Evolutionary conservation across 1,140 invertebrate genomes (phyloP).

Genomic region (Anastrepha ludens): DNA sequence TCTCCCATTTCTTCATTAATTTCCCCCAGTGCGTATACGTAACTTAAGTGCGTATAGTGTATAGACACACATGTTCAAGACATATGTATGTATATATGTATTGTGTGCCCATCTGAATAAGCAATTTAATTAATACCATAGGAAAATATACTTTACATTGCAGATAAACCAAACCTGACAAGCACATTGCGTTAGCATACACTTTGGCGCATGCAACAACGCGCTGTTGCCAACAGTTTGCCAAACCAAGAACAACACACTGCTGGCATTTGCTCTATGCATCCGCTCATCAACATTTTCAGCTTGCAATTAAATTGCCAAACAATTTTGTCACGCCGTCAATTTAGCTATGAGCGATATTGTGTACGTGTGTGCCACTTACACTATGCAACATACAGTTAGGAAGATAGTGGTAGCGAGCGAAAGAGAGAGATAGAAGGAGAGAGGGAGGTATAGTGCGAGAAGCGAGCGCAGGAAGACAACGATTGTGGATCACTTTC

Average conservation of each 20-base stretch:
- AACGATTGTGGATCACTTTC: not conserved
- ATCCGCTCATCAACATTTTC: not conserved
- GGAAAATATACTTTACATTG: not conserved
- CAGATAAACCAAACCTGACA: slow-evolving; percentile 4
- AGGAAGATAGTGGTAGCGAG: not conserved
- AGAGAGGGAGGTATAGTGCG: not conserved
- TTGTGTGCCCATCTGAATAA: not conserved
- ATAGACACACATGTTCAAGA: not conserved
- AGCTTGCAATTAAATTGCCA: slow-evolving; percentile 32
- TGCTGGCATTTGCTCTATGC: not conserved
- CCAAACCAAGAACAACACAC: not conserved
- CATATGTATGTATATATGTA: not conserved
- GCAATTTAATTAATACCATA: slow-evolving; percentile 45
- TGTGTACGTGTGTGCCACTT: not conserved
- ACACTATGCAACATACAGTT: not conserved
- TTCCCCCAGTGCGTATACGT: slow-evolving; percentile 2
- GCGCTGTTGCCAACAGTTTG: slow-evolving; percentile 20
- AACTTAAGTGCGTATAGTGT: not conserved
- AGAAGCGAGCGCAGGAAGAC: not conserved
- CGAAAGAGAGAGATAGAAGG: not conserved
- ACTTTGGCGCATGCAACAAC: slow-evolving; percentile 25
- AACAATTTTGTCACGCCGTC: slow-evolving; percentile 21
- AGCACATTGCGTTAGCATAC: slow-evolving; percentile 14
- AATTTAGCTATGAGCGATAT: slow-evolving; percentile 22
- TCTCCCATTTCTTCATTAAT: not conserved